Evolutionary conservation across 2,888 invertebrate genomes (phyloP), one percentile per base, ranked within the genome.

Genomic region (Spisula solida): DNA sequence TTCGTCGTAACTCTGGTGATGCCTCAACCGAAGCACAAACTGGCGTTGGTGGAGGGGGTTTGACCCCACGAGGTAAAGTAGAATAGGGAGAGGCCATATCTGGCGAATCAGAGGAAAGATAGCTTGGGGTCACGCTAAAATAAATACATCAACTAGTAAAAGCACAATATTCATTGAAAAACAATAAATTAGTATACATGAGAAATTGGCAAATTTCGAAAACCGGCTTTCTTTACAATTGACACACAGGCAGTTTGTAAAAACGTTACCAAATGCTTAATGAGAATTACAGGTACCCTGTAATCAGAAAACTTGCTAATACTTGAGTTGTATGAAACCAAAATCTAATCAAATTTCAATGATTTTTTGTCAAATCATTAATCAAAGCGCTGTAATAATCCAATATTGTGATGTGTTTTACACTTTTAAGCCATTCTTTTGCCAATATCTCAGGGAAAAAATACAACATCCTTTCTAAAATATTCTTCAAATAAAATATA

Each of bases 11-110:
- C 48, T 92, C 92, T 41, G 94, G 94, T 78, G 94, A 94, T 4
- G 94, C 93, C 90, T 94, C 94, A 29, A 93, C 93, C 8, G 94
- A 94, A 80, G 93, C 92, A 84, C 93, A 93, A 20, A 92, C 87
- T n/a, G 94, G 94, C n/a, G 94, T 94, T 8, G 94, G 92, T 34
- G 93, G 94, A 29, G 94, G 94, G 79, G 92, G 92, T 89, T 93
- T 90, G 82, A 87, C 87, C 82, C 87, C 87, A 12, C 83, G 82
- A 51, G 93, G 93, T 51, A 90, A 87, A 81, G 89, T 88, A 55
- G 89, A 88, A 48, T 86, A 91, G 79, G 89, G 90, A 6, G 88
- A 87, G 20, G 82, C 79, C 60, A 70, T 86, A 25, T 92, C 92
- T 47, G 91, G 90, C 29, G 91, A 92, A 55, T 91, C 92, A 75